Evolutionary conservation across 2,888 invertebrate species (phyloP).

Genomic region (Chymomyza amoena): DNA sequence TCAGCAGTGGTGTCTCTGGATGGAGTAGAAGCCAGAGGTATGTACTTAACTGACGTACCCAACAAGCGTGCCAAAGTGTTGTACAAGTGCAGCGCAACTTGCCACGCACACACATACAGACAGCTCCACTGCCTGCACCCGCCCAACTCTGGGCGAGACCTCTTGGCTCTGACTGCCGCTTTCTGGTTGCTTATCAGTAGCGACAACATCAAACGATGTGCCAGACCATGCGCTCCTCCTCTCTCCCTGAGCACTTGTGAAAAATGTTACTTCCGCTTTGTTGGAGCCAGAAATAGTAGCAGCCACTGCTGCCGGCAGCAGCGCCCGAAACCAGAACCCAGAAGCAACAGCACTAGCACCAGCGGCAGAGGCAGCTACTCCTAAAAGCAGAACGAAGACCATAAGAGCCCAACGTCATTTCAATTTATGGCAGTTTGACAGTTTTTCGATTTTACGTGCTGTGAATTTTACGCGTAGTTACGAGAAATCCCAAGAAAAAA

Average conservation of each 20-base stretch:
- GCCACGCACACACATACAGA: constrained; percentile 8
- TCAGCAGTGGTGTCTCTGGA: not conserved
- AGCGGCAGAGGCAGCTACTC: not conserved
- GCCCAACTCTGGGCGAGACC: not conserved
- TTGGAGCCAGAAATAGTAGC: constrained; percentile 12
- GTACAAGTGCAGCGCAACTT: constrained; percentile 51
- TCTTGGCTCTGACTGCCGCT: not conserved
- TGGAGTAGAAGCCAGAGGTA: not conserved
- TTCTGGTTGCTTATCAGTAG: constrained; percentile 54
- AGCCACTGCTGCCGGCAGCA: constrained; percentile 8
- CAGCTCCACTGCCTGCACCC: not conserved
- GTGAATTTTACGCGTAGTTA: constrained; percentile 14
- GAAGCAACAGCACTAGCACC: too few relatives aligned
- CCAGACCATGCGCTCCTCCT: not conserved
- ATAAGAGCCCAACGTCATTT: constrained; percentile 22
- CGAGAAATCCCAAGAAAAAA: not conserved
- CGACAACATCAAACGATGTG: constrained; percentile 36
- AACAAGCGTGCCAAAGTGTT: constrained; percentile 64
- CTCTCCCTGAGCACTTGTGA: constrained; percentile 28
- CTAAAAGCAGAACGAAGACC: not conserved
- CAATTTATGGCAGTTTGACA: constrained; percentile 71
- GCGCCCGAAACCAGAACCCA: not conserved
- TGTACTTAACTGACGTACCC: constrained; percentile 25
- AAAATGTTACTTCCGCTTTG: constrained; percentile 57
- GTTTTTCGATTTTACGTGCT: constrained; percentile 53